Percentiles rank a stretch among this genome's conserved stretches.
Evolutionary conservation across 2,113 vertebrate species (phyloP).

Genomic region (Ramphastos sulfuratus): DNA sequence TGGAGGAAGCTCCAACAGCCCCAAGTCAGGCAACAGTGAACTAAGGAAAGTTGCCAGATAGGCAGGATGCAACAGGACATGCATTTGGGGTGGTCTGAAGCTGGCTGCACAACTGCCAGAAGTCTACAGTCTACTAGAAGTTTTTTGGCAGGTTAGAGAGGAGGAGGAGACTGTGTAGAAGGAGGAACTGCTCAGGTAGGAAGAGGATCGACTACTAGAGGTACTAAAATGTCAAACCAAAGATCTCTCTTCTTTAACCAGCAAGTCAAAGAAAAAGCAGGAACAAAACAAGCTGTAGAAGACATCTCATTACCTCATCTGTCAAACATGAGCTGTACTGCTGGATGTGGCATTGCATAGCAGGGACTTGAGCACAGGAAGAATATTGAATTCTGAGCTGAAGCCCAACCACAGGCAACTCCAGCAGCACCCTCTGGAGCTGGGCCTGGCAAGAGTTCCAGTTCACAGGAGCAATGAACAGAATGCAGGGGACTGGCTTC

Average conservation of each 20-base stretch:
- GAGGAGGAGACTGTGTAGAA: neutral
- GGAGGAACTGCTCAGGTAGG: neutral
- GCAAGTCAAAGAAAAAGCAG: neutral
- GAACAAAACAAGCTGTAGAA: neutral
- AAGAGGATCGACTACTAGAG: neutral
- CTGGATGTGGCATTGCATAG: neutral
- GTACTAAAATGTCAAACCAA: neutral
- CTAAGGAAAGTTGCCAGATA: neutral
- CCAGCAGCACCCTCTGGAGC: neutral
- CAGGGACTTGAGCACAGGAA: neutral
- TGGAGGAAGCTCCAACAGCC: neutral
- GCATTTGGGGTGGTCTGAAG: neutral
- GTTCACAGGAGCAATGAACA: neutral
- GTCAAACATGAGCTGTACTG: neutral
- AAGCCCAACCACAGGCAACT: neutral
- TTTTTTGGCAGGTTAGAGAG: neutral
- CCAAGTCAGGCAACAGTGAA: neutral
- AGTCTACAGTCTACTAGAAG: neutral
- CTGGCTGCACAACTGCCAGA: neutral
- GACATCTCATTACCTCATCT: neutral
- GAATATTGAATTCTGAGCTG: neutral
- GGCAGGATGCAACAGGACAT: neutral
- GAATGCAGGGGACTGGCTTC: neutral
- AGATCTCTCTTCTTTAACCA: neutral
- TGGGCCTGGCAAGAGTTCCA: neutral